A percentile compares a stretch with the other conserved stretches of the same genome.
These are phyloP conservation scores for Pogona vitticeps DNA, from an alignment of 2,113 vertebrate species.

Conservation along the genomic window DNA sequence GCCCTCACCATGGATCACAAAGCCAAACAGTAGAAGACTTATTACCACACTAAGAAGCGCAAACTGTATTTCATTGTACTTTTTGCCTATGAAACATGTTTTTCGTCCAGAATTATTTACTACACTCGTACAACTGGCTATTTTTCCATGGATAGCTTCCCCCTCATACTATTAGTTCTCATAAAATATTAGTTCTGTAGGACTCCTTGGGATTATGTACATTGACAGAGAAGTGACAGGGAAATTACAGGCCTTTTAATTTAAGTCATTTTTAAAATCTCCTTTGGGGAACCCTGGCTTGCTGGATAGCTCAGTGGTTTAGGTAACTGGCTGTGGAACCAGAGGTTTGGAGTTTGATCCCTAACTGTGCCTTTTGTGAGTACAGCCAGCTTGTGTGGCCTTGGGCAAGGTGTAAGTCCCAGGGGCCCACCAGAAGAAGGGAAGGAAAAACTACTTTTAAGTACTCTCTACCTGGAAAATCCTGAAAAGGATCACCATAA, in stretches of 20 bases:
- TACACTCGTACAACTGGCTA: not conserved
- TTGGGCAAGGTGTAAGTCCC: too few relatives aligned
- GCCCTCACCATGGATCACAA: not conserved
- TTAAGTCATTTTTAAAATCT: not conserved
- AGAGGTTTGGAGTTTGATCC: too few relatives aligned
- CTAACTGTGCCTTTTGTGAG: too few relatives aligned
- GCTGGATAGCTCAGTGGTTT: too few relatives aligned
- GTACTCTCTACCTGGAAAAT: too few relatives aligned
- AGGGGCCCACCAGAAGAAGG: too few relatives aligned
- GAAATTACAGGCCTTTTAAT: not conserved
- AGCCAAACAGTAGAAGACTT: not conserved
- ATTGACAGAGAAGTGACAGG: not conserved
- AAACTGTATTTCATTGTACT: not conserved
- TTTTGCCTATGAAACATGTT: not conserved
- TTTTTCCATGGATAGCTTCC: rapidly evolving
- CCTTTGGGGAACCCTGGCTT: not conserved
- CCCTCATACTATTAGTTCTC: rapidly evolving
- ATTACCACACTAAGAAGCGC: not conserved
- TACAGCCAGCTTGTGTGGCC: too few relatives aligned
- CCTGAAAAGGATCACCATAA: too few relatives aligned
- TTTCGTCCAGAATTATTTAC: not conserved
- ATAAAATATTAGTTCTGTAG: rapidly evolving
- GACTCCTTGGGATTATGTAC: rapidly evolving
- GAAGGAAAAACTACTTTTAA: too few relatives aligned
- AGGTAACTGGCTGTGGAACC: too few relatives aligned